Evolutionary conservation across 2,113 vertebrate species (phyloP).

Genomic region (Ailuropoda melanoleuca): DNA sequence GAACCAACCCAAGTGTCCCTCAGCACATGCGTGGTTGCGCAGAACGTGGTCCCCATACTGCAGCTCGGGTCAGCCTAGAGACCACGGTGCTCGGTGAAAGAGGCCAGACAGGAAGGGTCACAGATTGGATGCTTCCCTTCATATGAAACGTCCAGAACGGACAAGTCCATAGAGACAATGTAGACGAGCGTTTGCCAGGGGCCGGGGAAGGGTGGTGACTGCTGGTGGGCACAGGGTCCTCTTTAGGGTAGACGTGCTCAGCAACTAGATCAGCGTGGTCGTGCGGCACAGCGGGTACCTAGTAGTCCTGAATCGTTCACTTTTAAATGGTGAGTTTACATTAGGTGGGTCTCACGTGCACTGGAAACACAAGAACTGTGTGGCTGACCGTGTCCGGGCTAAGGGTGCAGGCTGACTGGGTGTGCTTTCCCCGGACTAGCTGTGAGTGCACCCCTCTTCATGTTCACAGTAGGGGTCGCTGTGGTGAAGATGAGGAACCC

Average conservation of each 20-base stretch:
- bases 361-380: not conserved
- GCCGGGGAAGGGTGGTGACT: not conserved
- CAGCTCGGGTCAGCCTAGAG: not conserved
- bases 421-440: not conserved
- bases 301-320: not conserved
- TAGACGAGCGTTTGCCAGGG: not conserved
- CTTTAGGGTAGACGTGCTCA: not conserved
- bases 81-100: not conserved
- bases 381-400: not conserved
- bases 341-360: not conserved
- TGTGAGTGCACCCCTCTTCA: not conserved
- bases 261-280: not conserved
- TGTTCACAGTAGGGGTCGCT: constrained; percentile 86
- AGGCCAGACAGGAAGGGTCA: not conserved
- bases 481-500: constrained; percentile 90
- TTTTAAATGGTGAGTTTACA: not conserved
- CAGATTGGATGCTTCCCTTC: not conserved
- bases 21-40: not conserved
- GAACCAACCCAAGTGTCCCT: not conserved
- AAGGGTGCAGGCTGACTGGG: not conserved
- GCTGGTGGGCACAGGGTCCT: not conserved
- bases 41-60: not conserved
- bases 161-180: not conserved
- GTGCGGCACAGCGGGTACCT: not conserved
- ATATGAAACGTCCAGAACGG: not conserved